These are phyloP conservation scores for Phymastichus coffea DNA, from an alignment of 1,140 invertebrate species.

Conservation along the genomic window DNA sequence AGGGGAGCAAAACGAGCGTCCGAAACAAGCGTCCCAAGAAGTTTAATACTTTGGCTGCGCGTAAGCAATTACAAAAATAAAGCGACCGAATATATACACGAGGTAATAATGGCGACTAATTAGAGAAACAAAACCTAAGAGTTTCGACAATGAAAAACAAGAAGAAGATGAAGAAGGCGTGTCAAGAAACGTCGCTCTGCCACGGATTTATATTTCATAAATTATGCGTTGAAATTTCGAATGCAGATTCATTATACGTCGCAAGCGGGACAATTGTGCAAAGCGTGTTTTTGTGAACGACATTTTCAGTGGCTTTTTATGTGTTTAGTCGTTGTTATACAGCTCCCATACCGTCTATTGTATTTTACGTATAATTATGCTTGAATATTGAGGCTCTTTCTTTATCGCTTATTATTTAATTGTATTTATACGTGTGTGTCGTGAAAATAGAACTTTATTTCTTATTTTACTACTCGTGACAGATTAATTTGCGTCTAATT, in stretches of 20 bases:
- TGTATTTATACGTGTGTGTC: too few relatives aligned
- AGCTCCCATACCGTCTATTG: too few relatives aligned
- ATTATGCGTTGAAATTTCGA: conserved; percentile 36
- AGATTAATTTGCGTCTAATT: conserved; percentile 7
- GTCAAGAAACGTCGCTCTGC: conserved; percentile 41
- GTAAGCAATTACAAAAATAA: neutral
- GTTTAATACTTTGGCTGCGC: conserved; percentile 29
- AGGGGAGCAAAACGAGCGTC: conserved; percentile 2
- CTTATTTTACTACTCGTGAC: neutral
- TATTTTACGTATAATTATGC: too few relatives aligned
- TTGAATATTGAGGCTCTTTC: too few relatives aligned
- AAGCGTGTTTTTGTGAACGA: too few relatives aligned
- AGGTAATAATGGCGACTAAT: conserved; percentile 21
- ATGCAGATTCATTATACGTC: too few relatives aligned
- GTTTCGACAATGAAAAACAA: conserved; percentile 17
- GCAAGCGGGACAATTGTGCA: too few relatives aligned
- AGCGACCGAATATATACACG: neutral
- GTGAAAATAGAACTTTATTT: too few relatives aligned
- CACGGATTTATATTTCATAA: conserved; percentile 49
- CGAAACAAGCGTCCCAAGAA: conserved; percentile 25
- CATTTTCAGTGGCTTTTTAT: too few relatives aligned
- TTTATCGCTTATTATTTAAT: too few relatives aligned
- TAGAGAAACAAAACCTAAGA: conserved; percentile 21
- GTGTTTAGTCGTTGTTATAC: too few relatives aligned
- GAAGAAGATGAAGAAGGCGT: conserved; percentile 37